Evolutionary conservation across 2,888 invertebrate species (phyloP), one percentile per base, ranked within the genome.

Genomic region (Caenorhabditis drosophilae): DNA sequence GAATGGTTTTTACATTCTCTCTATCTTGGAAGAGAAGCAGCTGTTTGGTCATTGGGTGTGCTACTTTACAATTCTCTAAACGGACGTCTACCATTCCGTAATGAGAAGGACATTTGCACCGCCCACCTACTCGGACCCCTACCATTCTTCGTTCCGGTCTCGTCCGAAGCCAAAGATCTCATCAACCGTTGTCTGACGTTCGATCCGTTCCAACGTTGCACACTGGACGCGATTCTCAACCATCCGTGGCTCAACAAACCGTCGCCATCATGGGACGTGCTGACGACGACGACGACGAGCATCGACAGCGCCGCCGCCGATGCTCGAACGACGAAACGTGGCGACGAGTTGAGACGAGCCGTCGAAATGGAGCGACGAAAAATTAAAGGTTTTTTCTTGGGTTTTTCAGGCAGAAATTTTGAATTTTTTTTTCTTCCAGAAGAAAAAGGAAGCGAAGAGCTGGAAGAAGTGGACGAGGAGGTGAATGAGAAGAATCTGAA

Each of bases 31-130:
- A 66, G 70, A 47, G 81, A 81, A 64, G 81, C 81, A 7, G 76
- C 81, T 20, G 80, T 81, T 36, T 81, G 81, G 81, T 80, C 79
- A 9, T 62, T 81, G 47, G 81, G 81, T 26, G 78, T 81, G 25
- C 70, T 81, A 15, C 58, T 81, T 26, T 81, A 80, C 69, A 79
- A 78, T 51, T 73, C 78, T 47, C 67, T 81, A 18, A 81, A 81
- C 36, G 81, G 81, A 11, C 67, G 76, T 27, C 69, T 81, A 23
- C 81, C 81, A 35, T 81, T 79, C 70, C 70, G 75, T 20, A 82
- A 79, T 49, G 80, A 80, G 47, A 81, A 79, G 47, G 81, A 81
- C 67, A 78, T 81, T 47, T 81, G 79, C 53, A 81, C 81, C 22
- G 74, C 78, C 4, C 81, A 81, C 60, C 62, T 81, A 12, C 66